Evolutionary conservation across 2,113 vertebrate genomes (phyloP).

Genomic region (Vimba vimba): DNA sequence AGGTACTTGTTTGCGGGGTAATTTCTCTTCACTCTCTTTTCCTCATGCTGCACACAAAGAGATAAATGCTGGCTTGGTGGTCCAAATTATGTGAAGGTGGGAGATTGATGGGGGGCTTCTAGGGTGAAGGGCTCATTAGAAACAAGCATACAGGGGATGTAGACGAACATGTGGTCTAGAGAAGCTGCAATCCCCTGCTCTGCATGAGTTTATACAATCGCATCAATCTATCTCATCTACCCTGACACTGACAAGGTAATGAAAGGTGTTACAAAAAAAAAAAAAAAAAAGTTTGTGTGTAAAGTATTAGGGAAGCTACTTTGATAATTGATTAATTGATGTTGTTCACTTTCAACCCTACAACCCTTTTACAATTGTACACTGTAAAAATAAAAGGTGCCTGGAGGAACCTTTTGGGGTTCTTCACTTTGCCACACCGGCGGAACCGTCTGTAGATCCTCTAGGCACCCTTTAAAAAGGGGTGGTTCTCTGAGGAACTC

Average conservation of each 20-base stretch:
- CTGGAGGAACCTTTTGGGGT: too few species aligned
- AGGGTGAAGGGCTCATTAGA: slow-evolving; percentile 60
- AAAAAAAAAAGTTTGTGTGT: neutral
- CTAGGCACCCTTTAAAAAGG: too few species aligned
- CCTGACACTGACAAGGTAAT: neutral
- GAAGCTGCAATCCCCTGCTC: neutral
- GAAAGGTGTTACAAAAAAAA: neutral
- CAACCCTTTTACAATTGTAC: neutral
- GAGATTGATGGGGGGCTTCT: slow-evolving; percentile 62
- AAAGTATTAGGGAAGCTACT: neutral
- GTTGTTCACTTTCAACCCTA: neutral
- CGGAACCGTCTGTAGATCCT: too few species aligned
- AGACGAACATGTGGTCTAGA: neutral
- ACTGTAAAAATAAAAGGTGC: too few species aligned
- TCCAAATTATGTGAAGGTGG: slow-evolving; percentile 68
- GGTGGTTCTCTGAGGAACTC: too few species aligned
- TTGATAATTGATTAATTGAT: neutral
- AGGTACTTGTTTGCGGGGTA: neutral
- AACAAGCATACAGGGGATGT: neutral
- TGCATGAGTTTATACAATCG: neutral
- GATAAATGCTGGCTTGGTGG: slow-evolving; percentile 65
- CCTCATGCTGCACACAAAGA: slow-evolving; percentile 22
- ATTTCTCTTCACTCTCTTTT: neutral
- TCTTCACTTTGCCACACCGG: too few species aligned
- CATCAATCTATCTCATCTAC: neutral